phyloP scores from a whole-genome alignment of 2,797 vertebrate genomes.

The Sibirionetta formosa region DNA sequence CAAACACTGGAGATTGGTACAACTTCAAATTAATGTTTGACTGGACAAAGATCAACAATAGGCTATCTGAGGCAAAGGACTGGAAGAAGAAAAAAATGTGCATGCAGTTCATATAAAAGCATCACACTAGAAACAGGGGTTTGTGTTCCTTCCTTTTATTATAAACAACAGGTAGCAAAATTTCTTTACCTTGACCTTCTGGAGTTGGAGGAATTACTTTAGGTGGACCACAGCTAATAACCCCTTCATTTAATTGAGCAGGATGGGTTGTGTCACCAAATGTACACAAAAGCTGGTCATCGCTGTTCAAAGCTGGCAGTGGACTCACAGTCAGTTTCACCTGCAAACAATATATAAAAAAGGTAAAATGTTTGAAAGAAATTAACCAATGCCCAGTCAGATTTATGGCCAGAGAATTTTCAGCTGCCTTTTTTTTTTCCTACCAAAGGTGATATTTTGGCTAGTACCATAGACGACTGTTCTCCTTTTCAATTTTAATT shows the following conservation, averaged over 20 bases:
- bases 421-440: neutral
- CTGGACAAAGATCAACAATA: neutral
- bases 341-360: conserved; percentile 57
- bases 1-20: neutral
- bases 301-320: conserved; percentile 68
- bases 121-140: neutral
- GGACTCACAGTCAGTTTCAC: conserved; percentile 83
- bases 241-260: conserved; percentile 53
- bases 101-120: neutral
- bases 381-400: neutral
- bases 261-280: conserved; percentile 68
- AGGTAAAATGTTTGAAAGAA: neutral
- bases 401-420: neutral
- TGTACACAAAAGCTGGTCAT: conserved; percentile 75
- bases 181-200: conserved; percentile 86
- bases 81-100: neutral
- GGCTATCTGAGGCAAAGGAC: neutral
- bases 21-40: neutral
- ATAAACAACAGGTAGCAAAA: neutral
- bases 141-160: neutral
- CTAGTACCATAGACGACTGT: neutral
- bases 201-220: conserved; percentile 86
- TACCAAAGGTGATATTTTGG: neutral
- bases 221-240: conserved; percentile 76
- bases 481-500: neutral